Conservation (phyloP, 2,888 invertebrate genomes). For the Ormyrus labotus region DNA sequence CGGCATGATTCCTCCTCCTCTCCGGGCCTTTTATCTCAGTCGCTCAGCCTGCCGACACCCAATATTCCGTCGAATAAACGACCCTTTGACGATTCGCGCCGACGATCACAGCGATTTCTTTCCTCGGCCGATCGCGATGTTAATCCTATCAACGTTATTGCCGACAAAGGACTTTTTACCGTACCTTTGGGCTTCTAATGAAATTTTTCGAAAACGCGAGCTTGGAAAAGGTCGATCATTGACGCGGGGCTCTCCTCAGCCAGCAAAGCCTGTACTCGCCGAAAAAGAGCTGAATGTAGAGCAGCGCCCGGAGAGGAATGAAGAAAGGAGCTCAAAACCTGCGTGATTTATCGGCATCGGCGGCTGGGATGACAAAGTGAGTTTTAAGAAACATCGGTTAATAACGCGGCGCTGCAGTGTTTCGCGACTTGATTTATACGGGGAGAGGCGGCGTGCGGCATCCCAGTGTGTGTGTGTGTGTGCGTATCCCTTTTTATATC, state of each 20-base stretch:
- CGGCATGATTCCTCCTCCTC: neutral
- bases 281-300: no score
- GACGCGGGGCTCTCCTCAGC: no score
- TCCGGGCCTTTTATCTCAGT: neutral
- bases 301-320: no score
- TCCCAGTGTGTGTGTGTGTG: no score
- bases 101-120: neutral
- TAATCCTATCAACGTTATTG: no score
- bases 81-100: constrained; percentile 11
- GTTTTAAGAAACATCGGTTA: constrained; percentile 25
- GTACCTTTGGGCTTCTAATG: no score
- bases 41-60: constrained; percentile 3
- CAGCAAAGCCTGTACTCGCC: no score
- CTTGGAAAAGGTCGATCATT: no score
- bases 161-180: no score
- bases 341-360: neutral
- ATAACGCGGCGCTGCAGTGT: constrained; percentile 6
- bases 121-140: neutral
- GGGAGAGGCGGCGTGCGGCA: no score
- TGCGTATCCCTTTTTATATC: constrained; percentile 16
- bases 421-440: constrained; percentile 32
- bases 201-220: no score
- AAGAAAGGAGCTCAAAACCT: no score
- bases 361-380: constrained; percentile 19
- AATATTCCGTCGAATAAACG: constrained; percentile 25